Conservation (phyloP, 2,113 vertebrate genomes). For the Dipodomys merriami region DNA sequence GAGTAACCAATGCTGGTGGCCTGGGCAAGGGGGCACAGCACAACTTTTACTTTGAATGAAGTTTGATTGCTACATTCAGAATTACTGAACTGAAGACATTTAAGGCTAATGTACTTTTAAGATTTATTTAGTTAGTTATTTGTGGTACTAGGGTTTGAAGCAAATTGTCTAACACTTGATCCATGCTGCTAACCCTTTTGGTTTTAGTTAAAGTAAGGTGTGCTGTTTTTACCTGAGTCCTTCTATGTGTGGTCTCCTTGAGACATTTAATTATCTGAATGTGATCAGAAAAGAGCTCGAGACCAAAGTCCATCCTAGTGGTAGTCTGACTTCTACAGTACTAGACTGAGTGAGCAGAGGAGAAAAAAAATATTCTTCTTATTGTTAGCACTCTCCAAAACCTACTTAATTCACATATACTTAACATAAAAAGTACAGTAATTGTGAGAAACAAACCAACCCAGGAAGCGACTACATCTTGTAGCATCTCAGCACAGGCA, state of each 20-base stretch:
- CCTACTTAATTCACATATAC: not conserved
- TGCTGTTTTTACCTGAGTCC: too few relatives aligned
- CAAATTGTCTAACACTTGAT: too few relatives aligned
- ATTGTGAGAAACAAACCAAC: not conserved
- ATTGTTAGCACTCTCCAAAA: not conserved
- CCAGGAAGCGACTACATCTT: not conserved
- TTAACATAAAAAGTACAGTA: not conserved
- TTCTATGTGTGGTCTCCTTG: too few relatives aligned
- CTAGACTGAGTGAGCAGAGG: not conserved
- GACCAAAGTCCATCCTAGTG: not conserved
- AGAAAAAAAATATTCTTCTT: not conserved
- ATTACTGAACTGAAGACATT: not conserved
- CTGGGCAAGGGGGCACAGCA: not conserved
- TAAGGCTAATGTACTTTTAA: not conserved
- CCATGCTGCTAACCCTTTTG: too few relatives aligned
- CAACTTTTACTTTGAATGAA: not conserved
- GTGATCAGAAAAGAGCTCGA: not conserved
- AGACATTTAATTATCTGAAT: not conserved
- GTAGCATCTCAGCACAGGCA: not conserved
- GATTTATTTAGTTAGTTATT: not conserved
- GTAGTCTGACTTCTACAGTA: not conserved
- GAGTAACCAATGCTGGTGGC: not conserved
- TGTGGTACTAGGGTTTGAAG: too few relatives aligned
- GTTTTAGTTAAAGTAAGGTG: too few relatives aligned
- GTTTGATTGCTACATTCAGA: not conserved